These are phyloP conservation scores for Lates japonicus DNA, from an alignment of 2,797 vertebrate species.

Conservation along the genomic window DNA sequence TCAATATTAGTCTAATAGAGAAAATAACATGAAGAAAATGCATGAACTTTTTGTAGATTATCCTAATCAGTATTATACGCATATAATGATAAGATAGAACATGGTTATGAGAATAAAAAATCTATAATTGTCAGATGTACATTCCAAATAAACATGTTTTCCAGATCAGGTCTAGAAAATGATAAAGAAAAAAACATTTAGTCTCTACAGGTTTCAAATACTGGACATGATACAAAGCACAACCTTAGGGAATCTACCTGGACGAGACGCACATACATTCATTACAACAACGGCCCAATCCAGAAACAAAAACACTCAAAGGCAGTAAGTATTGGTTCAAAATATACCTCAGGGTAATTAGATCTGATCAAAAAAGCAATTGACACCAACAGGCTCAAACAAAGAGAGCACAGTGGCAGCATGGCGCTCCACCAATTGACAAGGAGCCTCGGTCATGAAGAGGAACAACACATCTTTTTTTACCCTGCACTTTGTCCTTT, in stretches of 20 bases:
- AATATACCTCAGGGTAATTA: neutral
- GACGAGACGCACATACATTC: too few relatives aligned
- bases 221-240: neutral
- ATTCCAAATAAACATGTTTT: neutral
- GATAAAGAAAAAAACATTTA: neutral
- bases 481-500: neutral
- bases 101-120: too few relatives aligned
- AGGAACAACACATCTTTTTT: neutral
- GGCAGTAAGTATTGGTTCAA: neutral
- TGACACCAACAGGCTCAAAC: neutral
- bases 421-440: neutral
- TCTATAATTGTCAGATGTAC: neutral
- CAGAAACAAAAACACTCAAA: neutral
- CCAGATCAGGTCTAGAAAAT: neutral
- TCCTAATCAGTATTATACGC: neutral
- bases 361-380: neutral
- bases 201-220: neutral
- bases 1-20: neutral
- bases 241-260: neutral
- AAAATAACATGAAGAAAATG: neutral
- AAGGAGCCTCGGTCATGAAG: neutral
- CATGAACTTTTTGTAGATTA: neutral
- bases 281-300: too few relatives aligned
- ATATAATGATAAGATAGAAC: neutral
- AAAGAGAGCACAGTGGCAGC: neutral